Evolutionary conservation across 2,113 vertebrate genomes (phyloP), one percentile per base, ranked within the genome.

Genomic region (Riparia riparia): DNA sequence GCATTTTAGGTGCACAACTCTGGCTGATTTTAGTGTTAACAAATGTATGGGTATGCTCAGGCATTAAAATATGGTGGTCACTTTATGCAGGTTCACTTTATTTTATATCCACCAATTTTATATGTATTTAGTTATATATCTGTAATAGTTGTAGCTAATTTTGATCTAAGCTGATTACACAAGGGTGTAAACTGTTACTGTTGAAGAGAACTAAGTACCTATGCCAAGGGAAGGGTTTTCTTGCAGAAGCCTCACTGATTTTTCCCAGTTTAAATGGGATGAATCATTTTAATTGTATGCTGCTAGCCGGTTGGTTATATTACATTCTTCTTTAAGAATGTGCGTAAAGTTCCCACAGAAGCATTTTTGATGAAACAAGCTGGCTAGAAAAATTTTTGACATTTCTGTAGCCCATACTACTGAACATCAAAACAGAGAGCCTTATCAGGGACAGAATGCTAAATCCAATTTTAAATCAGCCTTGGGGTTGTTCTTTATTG

Each of bases 281-380:
- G 72, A 96, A 54, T 95, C 54, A 56, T 79, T 32, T 51, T 76
- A 90, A 76, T 85, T 96, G 45, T 84, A 50, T 81, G 71, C 49
- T 93, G 57, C 53, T 88, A 66, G 56, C 69, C 92, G 49, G 20
- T 51, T 90, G 41, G 79, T 69, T 92, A 19, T 42, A 32, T 66
- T 86, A 34, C 72, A 61, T 95, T 96, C 31, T 90, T 49, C 42
- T 79, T 45, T 63, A 89, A 86, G 80, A 91, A 93, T 85, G 90
- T 86, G 69, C 47, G 34, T 82, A 20, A 93, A 94, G 45, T 92
- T 91, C 50, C 73, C 49, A 50, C 72, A 86, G 54, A 89, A 86
- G 77, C 86, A 85, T 93, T 96, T 90, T 91, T 89, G 82, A 77
- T 76, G 29, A 89, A 89, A 65, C 9, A 71, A 81, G 47, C 64